Percentiles rank a stretch among this genome's conserved stretches.
Conservation (phyloP, 2,888 invertebrate species). For the Amphipoea oculea region DNA sequence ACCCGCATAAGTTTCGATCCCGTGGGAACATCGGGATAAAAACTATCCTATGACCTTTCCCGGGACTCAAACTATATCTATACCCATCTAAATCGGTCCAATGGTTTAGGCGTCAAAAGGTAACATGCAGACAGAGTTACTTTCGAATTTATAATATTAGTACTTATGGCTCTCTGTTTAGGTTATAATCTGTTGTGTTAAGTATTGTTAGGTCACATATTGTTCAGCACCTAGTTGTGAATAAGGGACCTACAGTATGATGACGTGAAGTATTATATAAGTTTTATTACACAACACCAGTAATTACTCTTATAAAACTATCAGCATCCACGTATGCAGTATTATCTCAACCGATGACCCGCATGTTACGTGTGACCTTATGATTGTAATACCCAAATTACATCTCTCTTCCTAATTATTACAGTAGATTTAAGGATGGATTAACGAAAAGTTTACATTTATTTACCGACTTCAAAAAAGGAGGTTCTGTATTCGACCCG, state of each 20-base stretch:
- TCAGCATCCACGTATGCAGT: conserved; percentile 26
- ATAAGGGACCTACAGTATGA: not conserved
- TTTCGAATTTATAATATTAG: too few species aligned
- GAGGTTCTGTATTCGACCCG: too few species aligned
- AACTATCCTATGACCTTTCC: too few species aligned
- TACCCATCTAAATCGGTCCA: too few species aligned
- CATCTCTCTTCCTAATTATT: not conserved
- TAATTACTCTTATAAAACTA: conserved; percentile 31
- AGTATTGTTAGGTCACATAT: not conserved
- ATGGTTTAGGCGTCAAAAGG: too few species aligned
- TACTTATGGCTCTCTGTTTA: not conserved
- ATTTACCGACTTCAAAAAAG: too few species aligned
- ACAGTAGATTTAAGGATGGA: not conserved
- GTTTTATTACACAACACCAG: conserved; percentile 33
- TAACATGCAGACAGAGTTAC: too few species aligned
- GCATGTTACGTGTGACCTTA: conserved; percentile 21
- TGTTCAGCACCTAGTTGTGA: not conserved
- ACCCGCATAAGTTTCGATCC: too few species aligned
- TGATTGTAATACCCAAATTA: not conserved
- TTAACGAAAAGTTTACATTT: not conserved
- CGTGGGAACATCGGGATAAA: too few species aligned
- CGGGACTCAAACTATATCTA: too few species aligned
- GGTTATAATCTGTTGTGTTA: not conserved
- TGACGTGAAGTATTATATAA: conserved; percentile 7
- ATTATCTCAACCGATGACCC: conserved; percentile 34